Conservation (phyloP, 2,888 invertebrate genomes). For the Lasioglossum zephyrum region DNA sequence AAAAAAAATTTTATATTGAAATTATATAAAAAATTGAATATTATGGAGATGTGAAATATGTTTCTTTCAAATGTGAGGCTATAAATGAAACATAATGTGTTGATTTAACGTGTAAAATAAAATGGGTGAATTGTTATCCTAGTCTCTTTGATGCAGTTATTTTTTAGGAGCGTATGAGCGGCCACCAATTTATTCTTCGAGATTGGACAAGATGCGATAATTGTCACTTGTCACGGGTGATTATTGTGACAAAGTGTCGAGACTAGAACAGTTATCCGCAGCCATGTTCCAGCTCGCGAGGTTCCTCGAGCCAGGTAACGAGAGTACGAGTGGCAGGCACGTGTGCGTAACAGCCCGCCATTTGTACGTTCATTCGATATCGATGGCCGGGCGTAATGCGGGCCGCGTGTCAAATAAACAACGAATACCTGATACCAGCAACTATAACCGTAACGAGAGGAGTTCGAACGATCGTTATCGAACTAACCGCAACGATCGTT, state of each 20-base stretch:
- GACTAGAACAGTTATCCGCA: background rate
- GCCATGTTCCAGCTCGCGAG: background rate
- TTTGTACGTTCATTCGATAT: slow-evolving; percentile 51
- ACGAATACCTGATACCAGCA: slow-evolving; percentile 46
- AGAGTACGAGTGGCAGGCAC: slow-evolving; percentile 24
- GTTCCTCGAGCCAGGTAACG: slow-evolving; percentile 7
- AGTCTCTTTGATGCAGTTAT: no score
- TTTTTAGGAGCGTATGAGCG: no score
- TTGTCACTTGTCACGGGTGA: background rate
- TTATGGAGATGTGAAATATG: no score
- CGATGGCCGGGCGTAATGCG: slow-evolving; percentile 27
- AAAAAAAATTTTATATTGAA: no score
- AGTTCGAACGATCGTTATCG: slow-evolving; percentile 53
- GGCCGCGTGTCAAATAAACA: slow-evolving; percentile 56
- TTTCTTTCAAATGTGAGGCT: no score
- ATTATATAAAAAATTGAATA: no score
- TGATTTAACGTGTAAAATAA: no score
- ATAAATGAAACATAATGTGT: no score
- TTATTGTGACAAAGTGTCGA: background rate
- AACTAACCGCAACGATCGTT: slow-evolving; percentile 55
- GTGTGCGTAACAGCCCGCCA: slow-evolving; percentile 26
- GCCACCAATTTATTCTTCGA: background rate
- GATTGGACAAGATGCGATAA: background rate
- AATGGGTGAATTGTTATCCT: no score
- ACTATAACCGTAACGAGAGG: slow-evolving; percentile 56